phyloP scores from a whole-genome alignment of 2,888 invertebrate genomes.

The Charanyca ferruginea region DNA sequence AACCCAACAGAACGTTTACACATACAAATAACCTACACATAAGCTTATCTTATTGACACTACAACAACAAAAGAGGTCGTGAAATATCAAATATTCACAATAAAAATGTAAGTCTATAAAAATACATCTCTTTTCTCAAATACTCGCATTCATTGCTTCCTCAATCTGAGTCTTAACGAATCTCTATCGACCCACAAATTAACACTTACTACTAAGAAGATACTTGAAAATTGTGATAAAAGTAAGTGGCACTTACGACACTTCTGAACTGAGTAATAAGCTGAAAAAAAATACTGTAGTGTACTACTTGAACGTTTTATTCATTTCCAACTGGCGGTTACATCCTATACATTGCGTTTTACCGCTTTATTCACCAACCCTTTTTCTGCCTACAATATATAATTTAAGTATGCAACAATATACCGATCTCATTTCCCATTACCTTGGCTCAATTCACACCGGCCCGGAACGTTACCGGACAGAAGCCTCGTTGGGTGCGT shows the following conservation, averaged over 20 bases:
- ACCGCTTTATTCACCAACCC: neutral
- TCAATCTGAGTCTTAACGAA: slow-evolving; percentile 57
- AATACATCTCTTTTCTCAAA: slow-evolving; percentile 73
- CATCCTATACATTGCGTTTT: neutral
- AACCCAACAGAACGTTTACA: neutral
- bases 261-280: slow-evolving; percentile 1
- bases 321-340: neutral
- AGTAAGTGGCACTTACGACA: slow-evolving; percentile 14
- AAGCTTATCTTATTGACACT: slow-evolving; percentile 41
- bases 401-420: no score
- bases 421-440: neutral
- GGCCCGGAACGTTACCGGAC: no score
- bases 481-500: no score
- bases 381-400: neutral
- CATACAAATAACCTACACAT: slow-evolving; percentile 29
- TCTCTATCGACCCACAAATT: slow-evolving; percentile 55
- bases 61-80: slow-evolving; percentile 62
- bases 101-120: slow-evolving; percentile 73
- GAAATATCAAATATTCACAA: slow-evolving; percentile 68
- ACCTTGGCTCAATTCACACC: no score
- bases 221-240: slow-evolving; percentile 33
- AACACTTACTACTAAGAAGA: slow-evolving; percentile 58
- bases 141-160: slow-evolving; percentile 54
- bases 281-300: no score
- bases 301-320: neutral